Base-by-base conservation (phyloP, 2,888 invertebrate species). In the Malthinus flaveolus region DNA sequence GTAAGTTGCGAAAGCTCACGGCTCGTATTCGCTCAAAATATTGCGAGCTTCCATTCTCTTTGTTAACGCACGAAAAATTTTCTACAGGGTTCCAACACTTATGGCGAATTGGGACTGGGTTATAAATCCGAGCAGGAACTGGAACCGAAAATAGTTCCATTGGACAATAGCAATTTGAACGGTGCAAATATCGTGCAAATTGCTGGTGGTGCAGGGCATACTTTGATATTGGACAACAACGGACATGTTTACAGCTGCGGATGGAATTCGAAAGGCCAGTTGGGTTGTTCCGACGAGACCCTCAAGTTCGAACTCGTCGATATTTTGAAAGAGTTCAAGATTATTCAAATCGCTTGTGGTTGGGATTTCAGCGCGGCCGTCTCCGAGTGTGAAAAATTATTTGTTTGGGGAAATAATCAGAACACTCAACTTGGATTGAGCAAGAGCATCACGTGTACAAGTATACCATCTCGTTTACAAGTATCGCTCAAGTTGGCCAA, bases 321-420 rank as follows among this genome's bases (percentile, higher is more conserved):
- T 79, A 77, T 79, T 49, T 72, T 85, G 53, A 83, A 83, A 77
- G 71, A 80, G 75, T 72, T 81, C 68, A 73, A 73, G 56, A 84
- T 91, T 62, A 81, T 81, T 50, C 83, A 85, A 64, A 80, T 91
- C 56, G 84, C 85, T 33, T 89, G 90, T 67, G 92, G 92, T n/a
- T 92, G 92, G 91, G 90, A 92, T 72, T 87, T 87, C 64, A 90
- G 90, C 54, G 87, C 89, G 66, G 91, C 88, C 37, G 82, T 92
- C 12, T 86, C 89, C 15, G 82, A 84, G 70, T 84, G 85, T 62
- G 85, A 87, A 46, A 82, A 84, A 52, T 76, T 93, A 1, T 88
- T 87, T 78, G 87, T 88, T 1, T 94, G 93, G 93, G 94, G 95
- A 4, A 90, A 91, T 13, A 93, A 93, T 75, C 81, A 82, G 60